phyloP scores from a whole-genome alignment of 2,113 vertebrate genomes.

The Coptodon bakossiorum region DNA sequence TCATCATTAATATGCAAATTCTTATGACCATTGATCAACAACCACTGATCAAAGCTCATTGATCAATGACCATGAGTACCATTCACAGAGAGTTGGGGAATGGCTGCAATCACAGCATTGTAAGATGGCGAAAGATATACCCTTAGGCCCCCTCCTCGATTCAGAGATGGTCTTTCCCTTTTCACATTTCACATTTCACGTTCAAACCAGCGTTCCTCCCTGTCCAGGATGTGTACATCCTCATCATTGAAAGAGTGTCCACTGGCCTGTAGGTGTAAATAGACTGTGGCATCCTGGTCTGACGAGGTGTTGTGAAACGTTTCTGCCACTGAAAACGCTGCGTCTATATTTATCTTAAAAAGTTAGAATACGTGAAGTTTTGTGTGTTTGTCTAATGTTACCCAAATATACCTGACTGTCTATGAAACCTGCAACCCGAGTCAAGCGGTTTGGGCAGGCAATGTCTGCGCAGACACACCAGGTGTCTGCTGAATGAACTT shows the following conservation, averaged over 20 bases:
- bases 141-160: no score
- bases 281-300: not conserved
- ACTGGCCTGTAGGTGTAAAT: not conserved
- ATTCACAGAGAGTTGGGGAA: no score
- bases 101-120: no score
- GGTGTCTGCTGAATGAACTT: not conserved
- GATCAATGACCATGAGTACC: no score
- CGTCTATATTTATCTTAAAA: not conserved
- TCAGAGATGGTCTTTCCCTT: no score
- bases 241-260: not conserved
- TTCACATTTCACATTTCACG: no score
- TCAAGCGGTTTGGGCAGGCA: not conserved
- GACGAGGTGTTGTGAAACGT: not conserved
- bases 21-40: no score
- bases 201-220: not conserved
- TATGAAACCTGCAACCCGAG: not conserved
- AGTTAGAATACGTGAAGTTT: not conserved
- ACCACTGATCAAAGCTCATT: not conserved
- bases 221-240: not conserved
- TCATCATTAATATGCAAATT: no score
- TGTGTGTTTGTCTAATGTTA: not conserved
- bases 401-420: not conserved
- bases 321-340: not conserved
- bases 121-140: no score
- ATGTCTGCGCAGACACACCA: not conserved